These are phyloP conservation scores for Sebastes wilsoni DNA, from an alignment of 2,797 vertebrate species.

Conservation along the genomic window DNA sequence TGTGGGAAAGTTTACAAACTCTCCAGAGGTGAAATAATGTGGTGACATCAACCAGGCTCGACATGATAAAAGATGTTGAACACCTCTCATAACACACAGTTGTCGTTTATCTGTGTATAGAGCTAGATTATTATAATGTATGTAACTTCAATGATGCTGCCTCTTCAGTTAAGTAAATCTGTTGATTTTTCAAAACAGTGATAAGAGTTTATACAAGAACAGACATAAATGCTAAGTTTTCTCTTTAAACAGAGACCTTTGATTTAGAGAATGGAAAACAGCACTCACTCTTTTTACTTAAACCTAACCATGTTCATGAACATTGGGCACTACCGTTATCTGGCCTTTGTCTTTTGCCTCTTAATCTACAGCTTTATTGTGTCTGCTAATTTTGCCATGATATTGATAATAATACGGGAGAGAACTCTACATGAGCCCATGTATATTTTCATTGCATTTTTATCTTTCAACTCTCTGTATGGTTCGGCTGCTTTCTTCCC, in stretches of 20 bases:
- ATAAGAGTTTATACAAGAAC: background rate
- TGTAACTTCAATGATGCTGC: background rate
- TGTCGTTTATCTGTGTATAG: background rate
- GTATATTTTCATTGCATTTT: constrained; percentile 57
- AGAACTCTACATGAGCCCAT: constrained; percentile 54
- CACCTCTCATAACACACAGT: background rate
- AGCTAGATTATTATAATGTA: background rate
- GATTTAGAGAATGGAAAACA: constrained; percentile 54
- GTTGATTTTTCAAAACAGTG: background rate
- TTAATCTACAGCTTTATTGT: constrained; percentile 55
- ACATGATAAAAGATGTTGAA: background rate
- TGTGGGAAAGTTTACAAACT: background rate
- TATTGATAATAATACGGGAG: constrained; percentile 38
- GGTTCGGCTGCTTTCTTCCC: constrained; percentile 57
- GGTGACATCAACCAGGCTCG: background rate
- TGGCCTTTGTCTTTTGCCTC: constrained; percentile 42
- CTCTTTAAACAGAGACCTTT: background rate
- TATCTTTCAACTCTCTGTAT: constrained; percentile 49
- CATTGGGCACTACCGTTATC: constrained; percentile 38
- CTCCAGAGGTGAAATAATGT: background rate
- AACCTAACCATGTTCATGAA: constrained; percentile 58
- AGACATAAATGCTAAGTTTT: background rate
- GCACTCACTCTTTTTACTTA: constrained; percentile 34
- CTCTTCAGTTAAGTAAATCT: background rate
- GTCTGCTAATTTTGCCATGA: constrained; percentile 45